These are phyloP conservation scores for Serilophus lunatus DNA, from an alignment of 2,113 vertebrate species.

Conservation along the genomic window DNA sequence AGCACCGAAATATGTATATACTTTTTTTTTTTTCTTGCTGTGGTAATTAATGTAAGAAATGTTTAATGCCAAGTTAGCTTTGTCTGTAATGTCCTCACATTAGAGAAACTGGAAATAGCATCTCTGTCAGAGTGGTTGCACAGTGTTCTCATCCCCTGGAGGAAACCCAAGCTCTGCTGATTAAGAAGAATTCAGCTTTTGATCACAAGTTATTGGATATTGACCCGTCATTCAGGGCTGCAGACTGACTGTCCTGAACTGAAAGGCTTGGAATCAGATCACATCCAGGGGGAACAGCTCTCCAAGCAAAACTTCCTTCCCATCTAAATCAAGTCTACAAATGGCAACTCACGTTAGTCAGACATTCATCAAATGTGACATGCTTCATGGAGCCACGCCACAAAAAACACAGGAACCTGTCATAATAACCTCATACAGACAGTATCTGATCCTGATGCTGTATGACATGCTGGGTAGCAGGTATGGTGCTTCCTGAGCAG, in stretches of 20 bases:
- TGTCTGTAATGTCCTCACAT: constrained; percentile 61
- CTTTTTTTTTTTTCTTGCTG: constrained; percentile 63
- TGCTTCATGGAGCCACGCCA: constrained; percentile 47
- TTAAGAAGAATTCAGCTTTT: constrained; percentile 71
- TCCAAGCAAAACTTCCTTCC: constrained; percentile 35
- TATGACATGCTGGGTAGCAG: neutral
- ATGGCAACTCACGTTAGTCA: constrained; percentile 66
- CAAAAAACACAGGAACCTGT: constrained; percentile 32
- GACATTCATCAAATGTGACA: constrained; percentile 65
- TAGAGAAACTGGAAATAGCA: constrained; percentile 66
- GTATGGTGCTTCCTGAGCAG: neutral
- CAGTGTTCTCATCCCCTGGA: constrained; percentile 63
- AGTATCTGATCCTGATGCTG: neutral
- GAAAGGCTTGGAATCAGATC: constrained; percentile 52
- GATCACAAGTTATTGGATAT: constrained; percentile 75
- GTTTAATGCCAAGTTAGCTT: constrained; percentile 50
- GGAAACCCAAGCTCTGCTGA: constrained; percentile 70
- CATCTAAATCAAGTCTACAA: constrained; percentile 62
- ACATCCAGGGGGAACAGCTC: constrained; percentile 25
- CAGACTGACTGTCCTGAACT: constrained; percentile 52
- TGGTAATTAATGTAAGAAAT: constrained; percentile 68
- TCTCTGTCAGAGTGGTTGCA: constrained; percentile 44
- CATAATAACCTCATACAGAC: constrained; percentile 13
- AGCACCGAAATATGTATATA: constrained; percentile 11
- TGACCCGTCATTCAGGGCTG: constrained; percentile 67